Evolutionary conservation across 2,797 vertebrate species (phyloP).

Genomic region (Oreortyx pictus): DNA sequence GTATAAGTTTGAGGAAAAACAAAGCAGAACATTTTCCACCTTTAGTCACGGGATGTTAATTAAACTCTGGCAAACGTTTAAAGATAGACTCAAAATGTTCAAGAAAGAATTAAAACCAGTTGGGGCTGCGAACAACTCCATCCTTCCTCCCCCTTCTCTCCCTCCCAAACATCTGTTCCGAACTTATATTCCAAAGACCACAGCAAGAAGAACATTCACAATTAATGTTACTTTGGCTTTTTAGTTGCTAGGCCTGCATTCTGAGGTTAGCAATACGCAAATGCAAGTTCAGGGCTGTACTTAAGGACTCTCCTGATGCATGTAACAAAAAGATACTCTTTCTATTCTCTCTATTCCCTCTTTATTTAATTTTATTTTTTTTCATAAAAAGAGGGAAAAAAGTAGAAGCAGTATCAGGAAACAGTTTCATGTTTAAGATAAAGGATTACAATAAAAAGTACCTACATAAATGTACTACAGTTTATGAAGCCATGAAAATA

Average conservation of each 20-base stretch:
- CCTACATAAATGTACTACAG: slow-evolving; percentile 49
- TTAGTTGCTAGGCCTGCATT: slow-evolving; percentile 70
- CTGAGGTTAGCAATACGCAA: slow-evolving; percentile 78
- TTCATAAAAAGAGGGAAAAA: not conserved
- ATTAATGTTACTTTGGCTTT: slow-evolving; percentile 76
- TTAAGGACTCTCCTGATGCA: slow-evolving; percentile 69
- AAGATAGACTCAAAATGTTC: slow-evolving; percentile 82
- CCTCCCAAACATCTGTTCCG: slow-evolving; percentile 84
- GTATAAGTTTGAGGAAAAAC: slow-evolving; percentile 72
- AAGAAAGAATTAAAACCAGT: slow-evolving; percentile 87
- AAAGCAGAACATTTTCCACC: slow-evolving; percentile 87
- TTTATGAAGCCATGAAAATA: slow-evolving; percentile 77
- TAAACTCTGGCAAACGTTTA: slow-evolving; percentile 91
- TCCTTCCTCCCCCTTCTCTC: slow-evolving; percentile 25
- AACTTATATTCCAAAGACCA: slow-evolving; percentile 71
- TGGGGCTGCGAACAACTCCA: slow-evolving; percentile 80
- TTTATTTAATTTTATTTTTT: not conserved
- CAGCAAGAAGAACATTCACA: slow-evolving; percentile 75
- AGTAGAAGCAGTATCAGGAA: slow-evolving; percentile 71
- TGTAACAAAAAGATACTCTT: slow-evolving; percentile 56
- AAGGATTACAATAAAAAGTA: slow-evolving; percentile 62
- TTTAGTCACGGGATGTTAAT: slow-evolving; percentile 86
- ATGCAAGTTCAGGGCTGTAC: slow-evolving; percentile 67
- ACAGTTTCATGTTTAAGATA: slow-evolving; percentile 75
- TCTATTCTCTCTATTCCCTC: not conserved